Percentiles rank a stretch among this genome's conserved stretches.
phyloP scores from a whole-genome alignment of 1,140 invertebrate genomes.

The Pseudomyrmex concolor region DNA sequence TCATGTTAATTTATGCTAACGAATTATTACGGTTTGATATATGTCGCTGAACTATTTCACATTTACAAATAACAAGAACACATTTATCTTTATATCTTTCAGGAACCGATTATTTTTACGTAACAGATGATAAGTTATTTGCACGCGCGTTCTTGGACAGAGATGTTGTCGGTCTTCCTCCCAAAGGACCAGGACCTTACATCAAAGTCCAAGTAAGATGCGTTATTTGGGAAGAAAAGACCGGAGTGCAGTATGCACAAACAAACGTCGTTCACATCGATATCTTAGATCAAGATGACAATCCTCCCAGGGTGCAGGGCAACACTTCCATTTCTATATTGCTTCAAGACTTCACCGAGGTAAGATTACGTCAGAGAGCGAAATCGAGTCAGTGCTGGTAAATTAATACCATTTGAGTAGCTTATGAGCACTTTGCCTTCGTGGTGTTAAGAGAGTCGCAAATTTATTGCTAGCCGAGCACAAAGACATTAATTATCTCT shows the following conservation, averaged over 20 bases:
- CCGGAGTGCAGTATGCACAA: constrained; percentile 70
- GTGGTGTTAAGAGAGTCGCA: constrained; percentile 17
- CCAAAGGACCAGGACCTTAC: constrained; percentile 77
- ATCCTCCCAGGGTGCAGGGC: constrained; percentile 80
- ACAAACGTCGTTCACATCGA: constrained; percentile 74
- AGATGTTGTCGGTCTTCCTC: constrained; percentile 71
- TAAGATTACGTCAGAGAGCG: constrained; percentile 57
- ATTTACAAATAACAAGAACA: neutral
- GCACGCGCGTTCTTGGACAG: constrained; percentile 78
- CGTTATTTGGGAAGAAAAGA: constrained; percentile 74
- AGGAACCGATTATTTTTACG: constrained; percentile 80
- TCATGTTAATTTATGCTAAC: constrained; percentile 47
- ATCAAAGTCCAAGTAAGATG: constrained; percentile 76
- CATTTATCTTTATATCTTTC: constrained; percentile 26
- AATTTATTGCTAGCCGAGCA: constrained; percentile 11
- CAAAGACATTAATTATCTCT: neutral
- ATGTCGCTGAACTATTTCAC: too few species aligned
- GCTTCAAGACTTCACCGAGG: constrained; percentile 76
- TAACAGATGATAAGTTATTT: constrained; percentile 73
- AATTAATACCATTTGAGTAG: constrained; percentile 11
- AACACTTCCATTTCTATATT: constrained; percentile 70
- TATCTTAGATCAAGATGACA: constrained; percentile 83
- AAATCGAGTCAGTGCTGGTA: constrained; percentile 9
- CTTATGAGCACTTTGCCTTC: constrained; percentile 27
- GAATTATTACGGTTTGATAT: neutral